Base-by-base conservation (phyloP, 2,797 vertebrate genomes). In the Lepus oiostolus region DNA sequence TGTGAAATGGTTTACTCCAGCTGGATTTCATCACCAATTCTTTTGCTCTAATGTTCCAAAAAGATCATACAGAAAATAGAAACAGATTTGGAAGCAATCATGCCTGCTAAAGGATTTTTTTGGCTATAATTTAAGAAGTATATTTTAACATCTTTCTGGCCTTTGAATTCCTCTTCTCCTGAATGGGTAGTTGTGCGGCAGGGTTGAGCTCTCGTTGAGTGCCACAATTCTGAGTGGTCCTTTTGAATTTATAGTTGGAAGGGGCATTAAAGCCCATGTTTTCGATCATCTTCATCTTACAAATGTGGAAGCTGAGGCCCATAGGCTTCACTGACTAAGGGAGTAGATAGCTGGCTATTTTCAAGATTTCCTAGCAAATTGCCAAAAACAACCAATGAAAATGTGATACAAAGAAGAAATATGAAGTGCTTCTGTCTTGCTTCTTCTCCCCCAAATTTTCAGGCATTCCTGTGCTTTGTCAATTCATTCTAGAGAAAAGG, bases 21-120 rank as follows among this genome's bases (percentile, higher is more conserved):
- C 24, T 42, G 65, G 4, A 42, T 65, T 76, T 65, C 38, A 65
- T 71, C 38, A 58, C 4, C 19, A 0, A 11, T 58, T 62, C 11
- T 42, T 92, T 81, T 71, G 10, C 68, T 76, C 32, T 54, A 42
- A 8, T 70, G 24, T 30, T 16, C 30, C 75, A 38, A 30, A 58
- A 10, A 77, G 65, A 26, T 11, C 42, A 28, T 67, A 52, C 28
- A n/a, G 38, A 80, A 6, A 68, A 62, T 0, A 70, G n/a, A 84
- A 76, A 68, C 72, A 85, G 7, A 75, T 81, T 95, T 81, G 28
- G 30, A 81, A 81, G 17, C 28, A 91, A 67, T 65, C 32, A 42
- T 26, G 4, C 28, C 52, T 79, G n/a, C n/a, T 68, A 13, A 54
- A 70, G 2, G 12, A 30, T 88, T 38, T 30, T 93, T 54, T 26